Evolutionary conservation across 2,797 vertebrate genomes (phyloP).

Genomic region (Sphenopsis melanotis): DNA sequence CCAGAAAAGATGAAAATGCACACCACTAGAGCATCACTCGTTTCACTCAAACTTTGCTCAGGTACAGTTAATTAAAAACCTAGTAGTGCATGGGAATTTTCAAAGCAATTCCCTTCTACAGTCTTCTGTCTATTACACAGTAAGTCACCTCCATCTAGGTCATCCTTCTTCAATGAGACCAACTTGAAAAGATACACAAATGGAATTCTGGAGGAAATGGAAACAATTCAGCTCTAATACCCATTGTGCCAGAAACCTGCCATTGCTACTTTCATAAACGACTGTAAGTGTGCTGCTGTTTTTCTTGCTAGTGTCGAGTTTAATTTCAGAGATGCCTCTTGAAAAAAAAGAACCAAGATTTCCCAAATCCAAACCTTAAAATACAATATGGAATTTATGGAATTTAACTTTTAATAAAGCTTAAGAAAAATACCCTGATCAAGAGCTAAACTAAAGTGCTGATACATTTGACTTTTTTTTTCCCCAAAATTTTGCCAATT

Average conservation of each 20-base stretch:
- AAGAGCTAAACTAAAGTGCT: not conserved
- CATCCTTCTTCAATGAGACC: not conserved
- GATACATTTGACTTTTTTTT: not conserved
- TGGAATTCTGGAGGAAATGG: not conserved
- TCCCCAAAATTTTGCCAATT: not conserved
- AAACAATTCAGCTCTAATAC: not conserved
- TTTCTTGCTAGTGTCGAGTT: not conserved
- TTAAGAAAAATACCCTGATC: not conserved
- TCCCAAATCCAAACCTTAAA: not conserved
- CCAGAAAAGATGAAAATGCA: not conserved
- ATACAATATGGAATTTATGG: not conserved
- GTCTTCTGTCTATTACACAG: not conserved
- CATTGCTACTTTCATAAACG: not conserved
- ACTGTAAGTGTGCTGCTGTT: not conserved
- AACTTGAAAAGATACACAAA: not conserved
- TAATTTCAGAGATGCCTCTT: not conserved
- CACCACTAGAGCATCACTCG: not conserved
- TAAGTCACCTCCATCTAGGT: not conserved
- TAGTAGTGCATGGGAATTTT: not conserved
- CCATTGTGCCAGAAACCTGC: not conserved
- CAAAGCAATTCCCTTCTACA: not conserved
- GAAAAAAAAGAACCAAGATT: not conserved
- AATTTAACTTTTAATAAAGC: not conserved
- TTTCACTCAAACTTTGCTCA: not conserved
- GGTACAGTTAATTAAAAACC: not conserved